These are phyloP conservation scores for Margaritifera margaritifera DNA, from an alignment of 2,888 invertebrate species.

Conservation along the genomic window DNA sequence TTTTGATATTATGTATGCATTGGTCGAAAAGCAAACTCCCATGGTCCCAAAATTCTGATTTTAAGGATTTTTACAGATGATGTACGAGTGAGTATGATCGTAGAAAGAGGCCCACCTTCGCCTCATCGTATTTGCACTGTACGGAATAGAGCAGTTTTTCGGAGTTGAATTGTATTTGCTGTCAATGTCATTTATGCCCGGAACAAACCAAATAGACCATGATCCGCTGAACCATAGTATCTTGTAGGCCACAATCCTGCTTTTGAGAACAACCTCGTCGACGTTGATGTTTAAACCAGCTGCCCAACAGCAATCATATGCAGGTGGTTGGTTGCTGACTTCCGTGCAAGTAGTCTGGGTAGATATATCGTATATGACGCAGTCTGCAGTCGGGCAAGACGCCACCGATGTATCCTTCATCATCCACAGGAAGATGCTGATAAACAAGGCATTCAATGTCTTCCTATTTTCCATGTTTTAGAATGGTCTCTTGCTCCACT, in stretches of 20 bases:
- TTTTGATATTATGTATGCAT: too few species aligned
- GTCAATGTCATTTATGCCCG: conserved; percentile 26
- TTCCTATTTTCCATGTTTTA: too few species aligned
- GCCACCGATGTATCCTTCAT: too few species aligned
- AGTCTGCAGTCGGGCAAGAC: too few species aligned
- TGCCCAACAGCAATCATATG: conserved; percentile 16
- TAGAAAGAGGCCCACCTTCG: conserved; percentile 22
- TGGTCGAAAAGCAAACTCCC: too few species aligned
- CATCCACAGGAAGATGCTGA: too few species aligned
- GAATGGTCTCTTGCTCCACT: too few species aligned
- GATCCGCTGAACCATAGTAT: conserved; percentile 21
- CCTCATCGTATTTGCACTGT: conserved; percentile 11
- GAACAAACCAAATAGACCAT: conserved; percentile 26
- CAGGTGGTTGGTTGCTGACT: too few species aligned
- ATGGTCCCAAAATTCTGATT: too few species aligned
- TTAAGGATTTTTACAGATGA: conserved; percentile 13
- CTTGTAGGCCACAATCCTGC: conserved; percentile 23
- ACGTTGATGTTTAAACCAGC: conserved; percentile 10
- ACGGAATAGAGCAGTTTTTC: neutral
- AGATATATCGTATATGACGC: too few species aligned
- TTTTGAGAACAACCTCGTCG: neutral
- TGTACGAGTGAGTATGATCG: conserved; percentile 27
- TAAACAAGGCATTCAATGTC: too few species aligned
- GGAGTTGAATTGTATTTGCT: conserved; percentile 10
- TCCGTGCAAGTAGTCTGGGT: too few species aligned